Percentiles rank a stretch among this genome's conserved stretches.
These are phyloP conservation scores for Neosalanx taihuensis DNA, from an alignment of 2,797 vertebrate genomes.

Conservation along the genomic window DNA sequence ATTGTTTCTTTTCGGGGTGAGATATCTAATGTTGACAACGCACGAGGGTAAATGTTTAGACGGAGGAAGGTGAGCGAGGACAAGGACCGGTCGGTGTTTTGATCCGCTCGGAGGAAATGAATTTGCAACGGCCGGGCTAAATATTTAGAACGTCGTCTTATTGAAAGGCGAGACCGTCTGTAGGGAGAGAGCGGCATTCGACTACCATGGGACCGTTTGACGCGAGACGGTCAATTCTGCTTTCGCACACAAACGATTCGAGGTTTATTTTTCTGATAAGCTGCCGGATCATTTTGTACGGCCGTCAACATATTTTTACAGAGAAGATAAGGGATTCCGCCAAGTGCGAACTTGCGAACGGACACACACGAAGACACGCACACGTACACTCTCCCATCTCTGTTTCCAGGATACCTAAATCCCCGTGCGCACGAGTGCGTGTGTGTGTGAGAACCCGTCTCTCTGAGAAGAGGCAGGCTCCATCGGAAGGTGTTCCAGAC, in stretches of 20 bases:
- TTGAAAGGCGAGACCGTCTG: slow-evolving; percentile 63
- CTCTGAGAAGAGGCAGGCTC: neutral
- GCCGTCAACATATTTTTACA: slow-evolving; percentile 3
- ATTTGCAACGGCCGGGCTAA: slow-evolving; percentile 51
- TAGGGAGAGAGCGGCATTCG: slow-evolving; percentile 45
- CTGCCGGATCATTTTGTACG: slow-evolving; percentile 36
- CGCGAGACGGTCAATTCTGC: neutral
- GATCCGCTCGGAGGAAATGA: slow-evolving; percentile 63
- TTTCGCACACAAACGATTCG: no score
- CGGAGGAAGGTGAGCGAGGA: slow-evolving; percentile 43
- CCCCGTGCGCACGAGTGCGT: neutral
- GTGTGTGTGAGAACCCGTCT: neutral
- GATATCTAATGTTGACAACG: slow-evolving; percentile 71
- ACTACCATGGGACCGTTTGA: slow-evolving; percentile 30
- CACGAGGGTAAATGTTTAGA: slow-evolving; percentile 71
- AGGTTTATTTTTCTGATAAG: slow-evolving; percentile 28
- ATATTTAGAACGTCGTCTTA: slow-evolving; percentile 71
- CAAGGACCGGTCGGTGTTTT: slow-evolving; percentile 52
- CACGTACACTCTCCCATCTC: neutral
- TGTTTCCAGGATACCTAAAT: neutral
- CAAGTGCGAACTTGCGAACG: neutral
- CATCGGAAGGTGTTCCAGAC: neutral
- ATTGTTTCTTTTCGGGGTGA: slow-evolving; percentile 63
- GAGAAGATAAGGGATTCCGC: slow-evolving; percentile 11
- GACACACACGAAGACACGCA: neutral